These are phyloP conservation scores for Drosophila cognata DNA, from an alignment of 2,888 invertebrate species.

Conservation along the genomic window DNA sequence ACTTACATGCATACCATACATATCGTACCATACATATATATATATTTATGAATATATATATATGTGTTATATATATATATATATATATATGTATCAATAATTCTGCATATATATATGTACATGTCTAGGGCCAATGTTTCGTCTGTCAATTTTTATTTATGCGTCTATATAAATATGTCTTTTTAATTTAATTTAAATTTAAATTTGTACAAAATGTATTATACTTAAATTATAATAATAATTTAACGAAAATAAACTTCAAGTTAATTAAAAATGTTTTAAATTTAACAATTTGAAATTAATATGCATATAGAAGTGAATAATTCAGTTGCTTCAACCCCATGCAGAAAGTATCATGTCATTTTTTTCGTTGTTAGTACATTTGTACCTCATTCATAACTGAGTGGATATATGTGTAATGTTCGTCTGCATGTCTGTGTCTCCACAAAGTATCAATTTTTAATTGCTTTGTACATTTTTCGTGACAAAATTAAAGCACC, in stretches of 20 bases:
- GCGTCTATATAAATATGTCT: constrained; percentile 49
- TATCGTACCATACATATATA: constrained; percentile 39
- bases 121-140: constrained; percentile 62
- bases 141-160: constrained; percentile 49
- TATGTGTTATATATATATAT: constrained; percentile 14
- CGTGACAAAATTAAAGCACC: neutral
- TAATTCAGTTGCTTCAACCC: neutral
- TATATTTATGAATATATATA: constrained; percentile 4
- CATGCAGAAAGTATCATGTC: neutral
- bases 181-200: constrained; percentile 74
- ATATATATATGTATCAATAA: constrained; percentile 24
- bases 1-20: constrained; percentile 33
- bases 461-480: neutral
- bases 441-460: neutral
- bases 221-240: constrained; percentile 81
- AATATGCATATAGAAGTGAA: constrained; percentile 3
- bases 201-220: constrained; percentile 85
- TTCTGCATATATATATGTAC: constrained; percentile 37
- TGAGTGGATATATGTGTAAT: neutral
- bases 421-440: neutral
- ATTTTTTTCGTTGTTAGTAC: neutral
- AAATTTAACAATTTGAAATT: constrained; percentile 24
- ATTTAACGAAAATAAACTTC: constrained; percentile 73
- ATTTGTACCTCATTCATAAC: neutral
- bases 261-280: constrained; percentile 60